phyloP scores from a whole-genome alignment of 2,888 invertebrate genomes.

The Embidobia sp. region DNA sequence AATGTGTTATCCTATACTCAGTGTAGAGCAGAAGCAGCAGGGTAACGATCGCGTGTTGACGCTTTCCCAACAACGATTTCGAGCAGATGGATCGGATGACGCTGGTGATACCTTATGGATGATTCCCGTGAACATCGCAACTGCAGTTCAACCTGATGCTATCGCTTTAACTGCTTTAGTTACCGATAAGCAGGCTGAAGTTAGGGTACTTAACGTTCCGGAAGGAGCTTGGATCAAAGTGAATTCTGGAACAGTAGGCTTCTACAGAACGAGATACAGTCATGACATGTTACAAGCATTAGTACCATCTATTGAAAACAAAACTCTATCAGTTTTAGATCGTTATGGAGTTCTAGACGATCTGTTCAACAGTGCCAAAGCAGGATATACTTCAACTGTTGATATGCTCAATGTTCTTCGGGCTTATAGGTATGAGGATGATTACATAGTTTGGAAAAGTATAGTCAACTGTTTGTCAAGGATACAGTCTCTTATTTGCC shows the following conservation, averaged over 20 bases:
- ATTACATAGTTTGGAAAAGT: conserved; percentile 96
- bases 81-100: conserved; percentile 89
- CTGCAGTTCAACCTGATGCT: conserved; percentile 87
- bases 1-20: conserved; percentile 95
- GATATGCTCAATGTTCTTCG: conserved; percentile 92
- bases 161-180: conserved; percentile 84
- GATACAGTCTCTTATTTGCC: conserved; percentile 87
- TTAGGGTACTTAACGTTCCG: conserved; percentile 87
- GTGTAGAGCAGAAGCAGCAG: conserved; percentile 84
- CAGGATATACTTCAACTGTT: conserved; percentile 91
- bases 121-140: conserved; percentile 93
- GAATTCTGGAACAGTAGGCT: conserved; percentile 93
- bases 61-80: conserved; percentile 92
- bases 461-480: conserved; percentile 90
- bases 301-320: conserved; percentile 90
- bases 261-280: conserved; percentile 94
- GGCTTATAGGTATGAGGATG: conserved; percentile 92
- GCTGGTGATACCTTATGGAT: conserved; percentile 89
- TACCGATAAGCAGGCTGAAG: conserved; percentile 85
- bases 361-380: conserved; percentile 94
- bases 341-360: conserved; percentile 95
- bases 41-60: conserved; percentile 85
- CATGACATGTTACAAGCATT: conserved; percentile 88
- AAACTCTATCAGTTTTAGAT: conserved; percentile 92
- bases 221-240: conserved; percentile 93